Base-by-base conservation (phyloP, 2,888 invertebrate genomes). In the Nycteola revayana region DNA sequence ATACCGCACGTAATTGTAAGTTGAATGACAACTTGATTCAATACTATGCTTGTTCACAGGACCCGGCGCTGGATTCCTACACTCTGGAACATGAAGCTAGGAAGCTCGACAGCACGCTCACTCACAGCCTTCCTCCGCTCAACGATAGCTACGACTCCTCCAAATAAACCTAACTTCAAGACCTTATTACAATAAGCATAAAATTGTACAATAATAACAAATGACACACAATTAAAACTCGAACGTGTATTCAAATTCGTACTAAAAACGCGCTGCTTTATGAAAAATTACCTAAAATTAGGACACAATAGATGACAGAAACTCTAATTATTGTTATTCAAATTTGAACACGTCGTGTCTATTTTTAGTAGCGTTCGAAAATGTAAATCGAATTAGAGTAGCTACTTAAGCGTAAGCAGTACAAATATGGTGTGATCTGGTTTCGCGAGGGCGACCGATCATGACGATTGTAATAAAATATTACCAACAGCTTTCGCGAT, bases 11-110 rank as follows among this genome's bases (percentile, higher is more conserved):
- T n/a, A n/a, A n/a, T n/a, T n/a, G n/a, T n/a, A n/a, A n/a, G n/a
- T n/a, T n/a, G n/a, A n/a, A n/a, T 14, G 5, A 14, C 14, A 14
- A 14, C 2, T 14, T 2, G 14, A 14, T 14, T 14, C 3, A 14
- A 14, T 2, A 14, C 2, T 10, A n/a, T 18, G 8, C 52, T 49
- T 42, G 24, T 38, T 85, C 23, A 17, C 90, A 93, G 82, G 97
- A 98, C 79, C 96, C 96, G 1, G 92, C 94, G 0, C 81, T 97
- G 32, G 97, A 97, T 81, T 94, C 96, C 0, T 91, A 95, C 50
- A 91, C 97, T 1, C 83, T 98, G 66, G 97, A 98, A 71, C 96
- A 95, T 67, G 98, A 98, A 81, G 94, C 97, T 3, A 90, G 96
- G 57, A 96, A 92, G 68, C 66, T 92, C 63, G 92, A 92, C 75